Conservation (phyloP, 2,888 invertebrate genomes). For the Chymomyza procnemis region DNA sequence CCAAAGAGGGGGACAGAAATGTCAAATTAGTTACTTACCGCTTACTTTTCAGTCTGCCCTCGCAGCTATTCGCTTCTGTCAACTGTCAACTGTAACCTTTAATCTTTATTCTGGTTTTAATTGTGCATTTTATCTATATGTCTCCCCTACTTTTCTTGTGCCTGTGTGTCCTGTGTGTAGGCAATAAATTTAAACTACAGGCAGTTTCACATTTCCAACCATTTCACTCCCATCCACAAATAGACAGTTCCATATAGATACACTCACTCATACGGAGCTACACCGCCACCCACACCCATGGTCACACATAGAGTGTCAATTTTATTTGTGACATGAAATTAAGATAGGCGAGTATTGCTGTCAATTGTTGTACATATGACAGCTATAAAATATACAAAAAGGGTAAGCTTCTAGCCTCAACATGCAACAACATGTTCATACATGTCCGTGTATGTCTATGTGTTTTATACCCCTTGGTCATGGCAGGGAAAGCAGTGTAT, state of each 20-base stretch:
- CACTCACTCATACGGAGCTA: not conserved
- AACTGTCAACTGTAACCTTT: not conserved
- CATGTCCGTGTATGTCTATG: slow-evolving; percentile 14
- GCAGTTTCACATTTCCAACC: not conserved
- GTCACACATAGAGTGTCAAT: slow-evolving; percentile 55
- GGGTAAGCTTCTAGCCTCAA: slow-evolving; percentile 7
- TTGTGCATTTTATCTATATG: slow-evolving; percentile 56
- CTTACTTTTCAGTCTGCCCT: too few relatives aligned
- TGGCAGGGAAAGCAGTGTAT: not conserved
- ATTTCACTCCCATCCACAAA: not conserved
- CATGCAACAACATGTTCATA: slow-evolving; percentile 15
- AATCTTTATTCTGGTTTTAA: slow-evolving; percentile 37
- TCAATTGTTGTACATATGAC: slow-evolving; percentile 57
- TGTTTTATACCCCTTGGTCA: not conserved
- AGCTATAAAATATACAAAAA: slow-evolving; percentile 53
- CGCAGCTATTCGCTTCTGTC: too few relatives aligned
- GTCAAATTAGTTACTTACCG: too few relatives aligned
- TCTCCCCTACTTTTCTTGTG: slow-evolving; percentile 31
- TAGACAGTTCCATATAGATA: not conserved
- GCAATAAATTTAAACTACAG: slow-evolving; percentile 35
- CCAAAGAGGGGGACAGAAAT: too few relatives aligned
- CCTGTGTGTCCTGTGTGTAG: slow-evolving; percentile 27
- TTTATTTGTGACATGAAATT: slow-evolving; percentile 63
- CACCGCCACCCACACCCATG: slow-evolving; percentile 6
- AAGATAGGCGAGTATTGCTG: slow-evolving; percentile 60